Conservation (phyloP, 2,113 vertebrate genomes). For the Gavialis gangeticus region DNA sequence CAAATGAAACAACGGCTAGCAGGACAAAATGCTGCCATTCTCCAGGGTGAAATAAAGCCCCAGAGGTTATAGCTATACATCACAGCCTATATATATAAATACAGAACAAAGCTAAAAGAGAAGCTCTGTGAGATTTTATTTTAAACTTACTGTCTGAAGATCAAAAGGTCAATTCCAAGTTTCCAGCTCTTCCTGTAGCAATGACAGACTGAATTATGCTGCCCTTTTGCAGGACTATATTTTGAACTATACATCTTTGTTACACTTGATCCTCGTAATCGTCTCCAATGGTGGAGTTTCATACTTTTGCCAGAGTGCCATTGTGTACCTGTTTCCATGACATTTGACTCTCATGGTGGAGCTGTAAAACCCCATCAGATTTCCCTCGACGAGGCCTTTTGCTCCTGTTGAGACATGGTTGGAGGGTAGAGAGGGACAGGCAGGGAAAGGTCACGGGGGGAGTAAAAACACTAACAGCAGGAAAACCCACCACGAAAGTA, state of each 20-base stretch:
- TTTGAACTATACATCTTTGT: constrained; percentile 31
- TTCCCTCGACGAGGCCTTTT: background rate
- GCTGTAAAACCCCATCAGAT: constrained; percentile 38
- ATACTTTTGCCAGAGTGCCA: constrained; percentile 48
- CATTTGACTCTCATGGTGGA: constrained; percentile 29
- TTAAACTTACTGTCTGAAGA: constrained; percentile 9
- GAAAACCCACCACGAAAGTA: background rate
- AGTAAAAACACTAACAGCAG: background rate
- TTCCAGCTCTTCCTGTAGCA: background rate
- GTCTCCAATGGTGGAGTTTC: constrained; percentile 43
- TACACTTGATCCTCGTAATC: constrained; percentile 33
- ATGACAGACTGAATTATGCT: constrained; percentile 3
- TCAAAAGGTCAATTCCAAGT: constrained; percentile 27
- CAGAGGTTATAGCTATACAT: background rate
- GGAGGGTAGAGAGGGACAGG: background rate
- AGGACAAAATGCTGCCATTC: background rate
- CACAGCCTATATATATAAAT: background rate
- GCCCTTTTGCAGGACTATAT: constrained; percentile 10
- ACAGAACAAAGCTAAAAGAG: background rate
- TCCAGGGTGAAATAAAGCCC: background rate
- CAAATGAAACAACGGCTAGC: background rate
- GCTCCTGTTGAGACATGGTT: background rate
- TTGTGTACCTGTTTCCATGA: constrained; percentile 53
- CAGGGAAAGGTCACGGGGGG: background rate
- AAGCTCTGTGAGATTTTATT: constrained; percentile 4